A percentile compares a stretch with the other conserved stretches of the same genome.
Evolutionary conservation across 2,888 invertebrate genomes (phyloP).

Genomic region (Sepioteuthis lessoniana): DNA sequence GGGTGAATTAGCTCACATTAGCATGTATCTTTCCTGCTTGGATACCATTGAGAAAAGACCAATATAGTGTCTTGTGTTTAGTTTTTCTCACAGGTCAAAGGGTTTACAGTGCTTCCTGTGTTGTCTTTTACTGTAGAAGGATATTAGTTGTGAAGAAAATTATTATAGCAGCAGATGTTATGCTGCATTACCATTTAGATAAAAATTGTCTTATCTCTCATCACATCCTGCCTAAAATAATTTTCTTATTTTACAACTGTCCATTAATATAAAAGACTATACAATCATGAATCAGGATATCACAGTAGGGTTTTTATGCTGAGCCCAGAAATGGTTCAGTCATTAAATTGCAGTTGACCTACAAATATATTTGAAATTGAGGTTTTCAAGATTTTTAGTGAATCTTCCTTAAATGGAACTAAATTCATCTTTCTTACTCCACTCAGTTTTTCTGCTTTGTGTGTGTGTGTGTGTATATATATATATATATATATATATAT

Average conservation of each 20-base stretch:
- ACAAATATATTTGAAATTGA: neutral
- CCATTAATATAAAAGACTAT: neutral
- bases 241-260: too few species aligned
- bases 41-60: neutral
- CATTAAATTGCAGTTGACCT: neutral
- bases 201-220: neutral
- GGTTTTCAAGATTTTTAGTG: neutral
- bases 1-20: neutral
- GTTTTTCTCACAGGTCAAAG: neutral
- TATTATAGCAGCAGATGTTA: neutral
- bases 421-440: too few species aligned
- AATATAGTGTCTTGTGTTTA: neutral
- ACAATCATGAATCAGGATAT: neutral
- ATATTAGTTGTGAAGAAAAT: neutral
- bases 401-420: too few species aligned
- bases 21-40: neutral
- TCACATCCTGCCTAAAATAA: neutral
- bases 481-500: too few species aligned
- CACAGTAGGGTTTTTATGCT: neutral
- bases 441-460: too few species aligned
- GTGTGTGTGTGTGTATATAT: too few species aligned
- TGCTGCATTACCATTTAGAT: neutral
- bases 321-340: neutral
- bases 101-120: slow-evolving; percentile 33
- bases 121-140: neutral